Percentiles rank a stretch among this genome's conserved stretches.
These are phyloP conservation scores for Rhagoletis pomonella DNA, from an alignment of 1,140 invertebrate genomes.

Conservation along the genomic window DNA sequence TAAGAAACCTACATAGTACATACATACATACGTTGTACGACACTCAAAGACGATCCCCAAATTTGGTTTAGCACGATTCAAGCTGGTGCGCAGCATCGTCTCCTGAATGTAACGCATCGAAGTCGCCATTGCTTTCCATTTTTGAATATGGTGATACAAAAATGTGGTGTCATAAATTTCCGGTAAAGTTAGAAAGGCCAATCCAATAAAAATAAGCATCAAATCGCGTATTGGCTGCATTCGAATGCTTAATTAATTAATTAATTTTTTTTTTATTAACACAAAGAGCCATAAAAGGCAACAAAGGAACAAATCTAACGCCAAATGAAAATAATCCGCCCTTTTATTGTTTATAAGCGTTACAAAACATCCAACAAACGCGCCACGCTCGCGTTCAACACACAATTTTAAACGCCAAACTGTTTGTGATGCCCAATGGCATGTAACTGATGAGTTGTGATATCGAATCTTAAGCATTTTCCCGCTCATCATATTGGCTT, in stretches of 20 bases:
- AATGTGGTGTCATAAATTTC: slow-evolving; percentile 47
- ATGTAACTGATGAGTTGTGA: slow-evolving; percentile 66
- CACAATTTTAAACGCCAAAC: slow-evolving; percentile 55
- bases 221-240: neutral
- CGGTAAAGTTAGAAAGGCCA: slow-evolving; percentile 54
- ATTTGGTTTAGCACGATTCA: slow-evolving; percentile 68
- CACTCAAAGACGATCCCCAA: slow-evolving; percentile 71
- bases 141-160: slow-evolving; percentile 51
- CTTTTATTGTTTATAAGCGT: neutral
- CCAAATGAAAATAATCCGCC: neutral
- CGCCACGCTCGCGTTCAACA: neutral
- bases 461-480: slow-evolving; percentile 55
- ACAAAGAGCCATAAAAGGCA: neutral
- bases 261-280: too few relatives aligned
- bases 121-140: slow-evolving; percentile 63
- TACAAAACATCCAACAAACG: slow-evolving; percentile 8
- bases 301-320: neutral
- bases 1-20: neutral
- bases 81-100: slow-evolving; percentile 66
- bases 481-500: slow-evolving; percentile 42
- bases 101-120: slow-evolving; percentile 67
- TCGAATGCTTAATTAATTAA: neutral
- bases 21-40: slow-evolving; percentile 67
- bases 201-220: neutral
- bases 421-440: slow-evolving; percentile 68